Conservation (phyloP, 1,140 invertebrate genomes). For the Wasmannia auropunctata region DNA sequence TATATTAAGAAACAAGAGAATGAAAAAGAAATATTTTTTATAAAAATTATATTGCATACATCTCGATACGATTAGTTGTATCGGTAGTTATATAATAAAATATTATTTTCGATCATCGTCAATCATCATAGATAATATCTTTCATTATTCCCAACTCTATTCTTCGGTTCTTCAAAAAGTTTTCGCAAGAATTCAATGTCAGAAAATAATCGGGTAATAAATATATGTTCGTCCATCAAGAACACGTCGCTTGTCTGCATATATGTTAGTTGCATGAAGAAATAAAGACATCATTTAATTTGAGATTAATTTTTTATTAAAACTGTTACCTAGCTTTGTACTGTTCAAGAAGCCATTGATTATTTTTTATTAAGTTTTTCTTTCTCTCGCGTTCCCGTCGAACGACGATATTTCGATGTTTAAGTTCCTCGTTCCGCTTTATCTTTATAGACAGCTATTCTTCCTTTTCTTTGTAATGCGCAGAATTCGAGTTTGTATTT, state of each 20-base stretch:
- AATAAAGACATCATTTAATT: not conserved
- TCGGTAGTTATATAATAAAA: too few species aligned
- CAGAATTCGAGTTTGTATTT: not conserved
- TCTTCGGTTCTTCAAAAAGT: not conserved
- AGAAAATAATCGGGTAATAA: not conserved
- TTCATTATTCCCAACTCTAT: not conserved
- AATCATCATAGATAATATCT: not conserved
- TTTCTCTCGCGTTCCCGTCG: conserved; percentile 15
- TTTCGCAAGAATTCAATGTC: not conserved
- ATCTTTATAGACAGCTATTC: conserved; percentile 46
- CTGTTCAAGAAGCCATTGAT: not conserved
- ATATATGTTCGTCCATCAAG: not conserved
- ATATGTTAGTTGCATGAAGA: not conserved
- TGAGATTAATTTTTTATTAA: not conserved
- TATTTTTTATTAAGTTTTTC: conserved; percentile 42
- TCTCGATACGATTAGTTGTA: too few species aligned
- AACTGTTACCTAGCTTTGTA: not conserved
- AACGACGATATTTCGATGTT: conserved; percentile 17
- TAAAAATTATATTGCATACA: too few species aligned
- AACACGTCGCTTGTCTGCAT: not conserved
- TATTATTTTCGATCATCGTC: not conserved
- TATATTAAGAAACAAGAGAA: too few species aligned
- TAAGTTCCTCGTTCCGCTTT: conserved; percentile 41
- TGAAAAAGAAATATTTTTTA: too few species aligned
- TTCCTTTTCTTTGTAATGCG: conserved; percentile 30